These are phyloP conservation scores for Cladorhizidae sp. DNA, from an alignment of 37 sponge, comb jelly and placozoan species.

Conservation along the genomic window DNA sequence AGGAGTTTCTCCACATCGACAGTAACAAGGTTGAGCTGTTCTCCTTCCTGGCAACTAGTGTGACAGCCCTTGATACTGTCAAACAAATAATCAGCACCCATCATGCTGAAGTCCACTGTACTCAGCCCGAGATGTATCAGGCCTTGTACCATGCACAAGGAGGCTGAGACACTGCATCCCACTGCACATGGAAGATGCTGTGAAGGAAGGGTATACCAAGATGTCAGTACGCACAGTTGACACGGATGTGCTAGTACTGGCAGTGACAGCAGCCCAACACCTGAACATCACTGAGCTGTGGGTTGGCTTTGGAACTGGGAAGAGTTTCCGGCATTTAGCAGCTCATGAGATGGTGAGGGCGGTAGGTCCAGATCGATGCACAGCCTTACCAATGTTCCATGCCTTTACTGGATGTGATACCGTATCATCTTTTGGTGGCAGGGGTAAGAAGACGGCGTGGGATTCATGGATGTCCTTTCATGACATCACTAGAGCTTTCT, in stretches of 20 bases:
- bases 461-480: background rate
- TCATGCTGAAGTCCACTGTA: background rate
- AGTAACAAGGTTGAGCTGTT: conserved; percentile 5
- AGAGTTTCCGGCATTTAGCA: conserved; percentile 26
- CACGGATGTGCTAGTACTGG: conserved; percentile 36
- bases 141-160: background rate
- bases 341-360: conserved; percentile 13
- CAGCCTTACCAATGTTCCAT: conserved; percentile 35
- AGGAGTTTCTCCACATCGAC: background rate
- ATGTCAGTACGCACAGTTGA: conserved; percentile 25
- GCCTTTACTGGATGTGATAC: conserved; percentile 56
- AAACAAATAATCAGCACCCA: background rate
- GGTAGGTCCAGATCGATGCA: conserved; percentile 5
- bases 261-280: conserved; percentile 4
- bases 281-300: conserved; percentile 10
- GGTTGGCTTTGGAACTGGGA: conserved; percentile 46
- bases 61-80: background rate
- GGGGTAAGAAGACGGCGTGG: conserved; percentile 36
- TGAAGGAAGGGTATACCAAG: conserved; percentile 11
- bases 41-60: background rate
- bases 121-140: background rate
- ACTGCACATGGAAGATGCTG: conserved; percentile 36
- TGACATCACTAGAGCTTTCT: background rate
- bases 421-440: conserved; percentile 30
- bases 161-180: conserved; percentile 1